Percentiles rank a stretch among this genome's conserved stretches.
phyloP scores from a whole-genome alignment of 2,113 vertebrate genomes.

The Pelobates fuscus region DNA sequence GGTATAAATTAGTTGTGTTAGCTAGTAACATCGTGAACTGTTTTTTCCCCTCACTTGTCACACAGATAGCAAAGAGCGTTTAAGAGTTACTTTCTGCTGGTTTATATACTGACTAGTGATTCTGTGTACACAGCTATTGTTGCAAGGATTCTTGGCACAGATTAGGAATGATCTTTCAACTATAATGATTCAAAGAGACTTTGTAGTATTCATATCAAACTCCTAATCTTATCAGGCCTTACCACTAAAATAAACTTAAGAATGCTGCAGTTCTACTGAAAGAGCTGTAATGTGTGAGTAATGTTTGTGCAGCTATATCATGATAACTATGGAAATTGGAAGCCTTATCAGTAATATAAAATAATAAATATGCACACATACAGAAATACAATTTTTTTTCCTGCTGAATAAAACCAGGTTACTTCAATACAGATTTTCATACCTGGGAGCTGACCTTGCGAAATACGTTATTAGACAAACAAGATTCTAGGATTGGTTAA shows the following conservation, averaged over 20 bases:
- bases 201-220: conserved; percentile 10
- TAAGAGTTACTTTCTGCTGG: background rate
- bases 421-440: no score
- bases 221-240: conserved; percentile 22
- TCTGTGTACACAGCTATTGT: conserved; percentile 7
- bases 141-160: conserved; percentile 9
- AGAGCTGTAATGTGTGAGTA: background rate
- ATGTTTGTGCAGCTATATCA: background rate
- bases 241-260: conserved; percentile 10
- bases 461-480: no score
- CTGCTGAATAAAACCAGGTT: no score
- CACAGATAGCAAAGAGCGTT: no score
- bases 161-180: background rate
- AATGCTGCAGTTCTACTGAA: background rate
- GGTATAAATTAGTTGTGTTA: no score
- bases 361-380: no score
- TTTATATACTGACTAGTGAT: background rate
- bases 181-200: conserved; percentile 21
- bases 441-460: no score
- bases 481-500: no score
- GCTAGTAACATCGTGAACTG: background rate
- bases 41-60: no score
- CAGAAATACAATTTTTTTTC: no score
- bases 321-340: no score
- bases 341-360: no score